These are phyloP conservation scores for Chlorodrepanis virens DNA, from an alignment of 2,113 vertebrate species.

Conservation along the genomic window DNA sequence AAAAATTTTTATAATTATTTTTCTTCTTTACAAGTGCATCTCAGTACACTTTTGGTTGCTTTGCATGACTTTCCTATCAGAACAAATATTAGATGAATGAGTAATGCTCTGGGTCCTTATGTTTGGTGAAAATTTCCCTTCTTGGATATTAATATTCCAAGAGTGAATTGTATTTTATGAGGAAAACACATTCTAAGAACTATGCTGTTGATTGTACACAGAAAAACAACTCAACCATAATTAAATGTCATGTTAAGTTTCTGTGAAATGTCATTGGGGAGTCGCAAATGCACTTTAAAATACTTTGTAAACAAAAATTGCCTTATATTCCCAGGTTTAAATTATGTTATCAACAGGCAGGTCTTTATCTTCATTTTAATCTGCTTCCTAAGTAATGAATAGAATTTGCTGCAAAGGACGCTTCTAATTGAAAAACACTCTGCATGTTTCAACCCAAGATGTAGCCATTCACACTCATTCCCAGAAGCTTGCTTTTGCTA, in stretches of 20 bases:
- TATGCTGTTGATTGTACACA: slow-evolving; percentile 40
- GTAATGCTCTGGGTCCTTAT: background rate
- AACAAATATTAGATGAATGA: slow-evolving; percentile 1
- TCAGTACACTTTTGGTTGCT: background rate
- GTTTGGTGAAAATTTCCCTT: background rate
- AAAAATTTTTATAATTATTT: background rate
- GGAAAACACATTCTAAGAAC: slow-evolving; percentile 18
- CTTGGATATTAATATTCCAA: slow-evolving; percentile 14
- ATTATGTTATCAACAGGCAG: background rate
- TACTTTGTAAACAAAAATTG: slow-evolving; percentile 20
- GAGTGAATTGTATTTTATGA: background rate
- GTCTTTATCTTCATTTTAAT: slow-evolving; percentile 1
- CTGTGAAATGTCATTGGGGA: slow-evolving; percentile 35
- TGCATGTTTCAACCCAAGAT: background rate
- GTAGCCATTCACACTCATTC: background rate
- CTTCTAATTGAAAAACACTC: background rate
- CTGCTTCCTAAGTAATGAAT: background rate
- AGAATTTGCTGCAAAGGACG: background rate
- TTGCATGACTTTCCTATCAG: background rate
- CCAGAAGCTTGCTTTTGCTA: background rate
- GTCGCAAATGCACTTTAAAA: background rate
- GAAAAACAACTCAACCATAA: slow-evolving; percentile 59
- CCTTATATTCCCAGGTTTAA: background rate
- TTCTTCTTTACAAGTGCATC: background rate
- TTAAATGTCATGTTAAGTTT: slow-evolving; percentile 48